Percentiles rank a stretch among this genome's conserved stretches.
phyloP scores from a whole-genome alignment of 1,140 invertebrate genomes.

The Metopolophium dirhodum region DNA sequence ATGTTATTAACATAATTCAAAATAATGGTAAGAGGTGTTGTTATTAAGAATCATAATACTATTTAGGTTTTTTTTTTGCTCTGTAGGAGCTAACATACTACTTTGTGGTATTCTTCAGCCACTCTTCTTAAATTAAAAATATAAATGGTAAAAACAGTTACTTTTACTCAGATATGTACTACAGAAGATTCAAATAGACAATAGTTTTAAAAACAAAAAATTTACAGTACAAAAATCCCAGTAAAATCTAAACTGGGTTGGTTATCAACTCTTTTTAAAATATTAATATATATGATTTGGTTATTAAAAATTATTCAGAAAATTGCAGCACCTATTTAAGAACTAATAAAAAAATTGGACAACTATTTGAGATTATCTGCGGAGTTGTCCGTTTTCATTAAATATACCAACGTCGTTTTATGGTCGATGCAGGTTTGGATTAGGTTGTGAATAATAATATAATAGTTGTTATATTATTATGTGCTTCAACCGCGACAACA shows the following conservation, averaged over 20 bases:
- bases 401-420: neutral
- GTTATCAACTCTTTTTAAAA: neutral
- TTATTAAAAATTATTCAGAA: neutral
- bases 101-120: neutral
- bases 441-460: neutral
- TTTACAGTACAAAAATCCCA: neutral
- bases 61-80: slow-evolving; percentile 13
- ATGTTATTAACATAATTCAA: slow-evolving; percentile 51
- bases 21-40: slow-evolving; percentile 38
- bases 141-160: neutral
- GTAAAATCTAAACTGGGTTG: neutral
- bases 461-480: neutral
- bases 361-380: neutral
- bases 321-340: neutral
- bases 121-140: neutral
- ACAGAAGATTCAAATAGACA: neutral
- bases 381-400: neutral
- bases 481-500: neutral
- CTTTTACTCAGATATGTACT: neutral
- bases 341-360: neutral
- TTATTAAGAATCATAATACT: slow-evolving; percentile 50
- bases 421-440: neutral
- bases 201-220: neutral
- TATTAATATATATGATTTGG: neutral
- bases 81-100: neutral